Percentiles rank a stretch among this genome's conserved stretches.
Conservation (phyloP, 2,888 invertebrate species). For the Papilio gigon region DNA sequence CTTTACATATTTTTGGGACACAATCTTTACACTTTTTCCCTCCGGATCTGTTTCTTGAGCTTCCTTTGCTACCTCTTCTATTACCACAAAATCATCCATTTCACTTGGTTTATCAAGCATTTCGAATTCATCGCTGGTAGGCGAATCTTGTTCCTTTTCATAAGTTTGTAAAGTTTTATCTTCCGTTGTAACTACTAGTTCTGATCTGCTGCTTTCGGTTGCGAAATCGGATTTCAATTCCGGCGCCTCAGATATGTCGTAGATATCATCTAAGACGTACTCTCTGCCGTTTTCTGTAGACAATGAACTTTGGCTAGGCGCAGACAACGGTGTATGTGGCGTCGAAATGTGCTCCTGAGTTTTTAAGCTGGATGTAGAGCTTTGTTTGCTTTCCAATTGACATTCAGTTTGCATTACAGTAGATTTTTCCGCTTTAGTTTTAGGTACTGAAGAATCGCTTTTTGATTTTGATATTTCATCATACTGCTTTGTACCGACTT, state of each 20-base stretch:
- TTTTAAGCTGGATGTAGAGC: slow-evolving; percentile 83
- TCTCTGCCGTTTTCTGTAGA: slow-evolving; percentile 85
- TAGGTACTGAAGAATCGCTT: slow-evolving; percentile 78
- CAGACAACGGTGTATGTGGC: slow-evolving; percentile 84
- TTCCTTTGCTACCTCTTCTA: slow-evolving; percentile 94
- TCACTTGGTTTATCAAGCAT: slow-evolving; percentile 93
- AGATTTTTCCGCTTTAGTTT: slow-evolving; percentile 74
- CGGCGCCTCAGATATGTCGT: slow-evolving; percentile 82
- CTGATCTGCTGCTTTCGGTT: slow-evolving; percentile 79
- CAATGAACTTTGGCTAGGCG: slow-evolving; percentile 85
- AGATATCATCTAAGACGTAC: slow-evolving; percentile 83
- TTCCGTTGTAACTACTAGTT: slow-evolving; percentile 83
- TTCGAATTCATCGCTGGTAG: slow-evolving; percentile 93
- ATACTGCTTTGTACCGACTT: slow-evolving; percentile 71
- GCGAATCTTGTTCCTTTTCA: slow-evolving; percentile 86
- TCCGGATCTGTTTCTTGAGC: slow-evolving; percentile 91
- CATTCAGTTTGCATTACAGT: slow-evolving; percentile 71
- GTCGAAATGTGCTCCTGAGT: slow-evolving; percentile 79
- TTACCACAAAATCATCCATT: slow-evolving; percentile 93
- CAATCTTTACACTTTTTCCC: slow-evolving; percentile 90
- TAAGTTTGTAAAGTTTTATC: slow-evolving; percentile 80
- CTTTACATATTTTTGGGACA: slow-evolving; percentile 77
- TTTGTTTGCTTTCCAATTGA: slow-evolving; percentile 79
- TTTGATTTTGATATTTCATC: slow-evolving; percentile 79
- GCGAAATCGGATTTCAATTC: slow-evolving; percentile 79